Percentiles rank a stretch among this genome's conserved stretches.
Evolutionary conservation across 2,888 invertebrate genomes (phyloP).

Genomic region (Candidula unifasciata): DNA sequence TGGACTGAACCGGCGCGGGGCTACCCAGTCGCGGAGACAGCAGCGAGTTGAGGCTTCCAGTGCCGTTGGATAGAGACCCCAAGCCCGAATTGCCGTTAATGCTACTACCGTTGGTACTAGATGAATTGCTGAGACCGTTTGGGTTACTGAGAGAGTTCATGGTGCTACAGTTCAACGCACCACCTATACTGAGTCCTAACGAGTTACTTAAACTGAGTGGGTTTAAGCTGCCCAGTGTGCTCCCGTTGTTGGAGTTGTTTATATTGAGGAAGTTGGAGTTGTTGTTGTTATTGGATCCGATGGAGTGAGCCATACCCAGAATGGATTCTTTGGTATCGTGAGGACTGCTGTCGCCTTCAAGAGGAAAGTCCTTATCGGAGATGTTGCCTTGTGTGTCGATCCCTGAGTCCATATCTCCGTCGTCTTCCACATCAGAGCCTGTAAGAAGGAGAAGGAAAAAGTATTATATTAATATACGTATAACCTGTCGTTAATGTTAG

Average conservation of each 20-base stretch:
- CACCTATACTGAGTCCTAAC: slow-evolving; percentile 14
- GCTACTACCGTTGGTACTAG: slow-evolving; percentile 16
- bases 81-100: not conserved
- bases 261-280: slow-evolving; percentile 75
- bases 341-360: slow-evolving; percentile 66
- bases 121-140: slow-evolving; percentile 35
- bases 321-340: slow-evolving; percentile 64
- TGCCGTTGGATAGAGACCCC: not conserved
- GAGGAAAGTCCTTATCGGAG: slow-evolving; percentile 71
- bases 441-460: slow-evolving; percentile 32
- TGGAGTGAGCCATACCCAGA: slow-evolving; percentile 43
- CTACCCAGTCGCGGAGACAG: slow-evolving; percentile 55
- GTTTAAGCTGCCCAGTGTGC: not conserved
- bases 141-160: slow-evolving; percentile 12
- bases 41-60: slow-evolving; percentile 48
- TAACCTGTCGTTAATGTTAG: too few relatives aligned
- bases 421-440: slow-evolving; percentile 75
- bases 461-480: too few relatives aligned
- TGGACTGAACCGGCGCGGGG: slow-evolving; percentile 47
- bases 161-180: slow-evolving; percentile 27
- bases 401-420: slow-evolving; percentile 71
- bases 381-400: slow-evolving; percentile 67
- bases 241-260: slow-evolving; percentile 78
- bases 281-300: slow-evolving; percentile 77
- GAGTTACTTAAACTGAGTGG: slow-evolving; percentile 3